phyloP scores from a whole-genome alignment of 37 sponge, comb jelly and placozoan species.

The Crambe crambe region DNA sequence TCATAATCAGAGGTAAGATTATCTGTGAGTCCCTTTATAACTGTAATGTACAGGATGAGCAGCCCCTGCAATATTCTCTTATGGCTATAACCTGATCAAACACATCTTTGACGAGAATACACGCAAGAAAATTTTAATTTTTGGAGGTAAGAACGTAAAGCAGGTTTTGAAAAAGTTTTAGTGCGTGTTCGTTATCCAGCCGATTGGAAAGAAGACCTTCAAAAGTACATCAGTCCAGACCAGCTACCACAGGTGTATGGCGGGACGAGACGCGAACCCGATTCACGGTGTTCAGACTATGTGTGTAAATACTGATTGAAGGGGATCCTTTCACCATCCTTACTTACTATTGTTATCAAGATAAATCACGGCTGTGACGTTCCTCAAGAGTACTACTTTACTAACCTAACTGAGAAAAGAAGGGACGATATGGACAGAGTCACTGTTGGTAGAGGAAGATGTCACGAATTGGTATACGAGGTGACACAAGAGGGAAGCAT shows the following conservation, averaged over 20 bases:
- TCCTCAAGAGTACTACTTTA: conserved; percentile 52
- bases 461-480: conserved; percentile 12
- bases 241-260: conserved; percentile 66
- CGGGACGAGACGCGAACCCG: conserved; percentile 74
- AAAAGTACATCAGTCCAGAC: conserved; percentile 72
- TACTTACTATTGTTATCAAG: no score
- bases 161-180: no score
- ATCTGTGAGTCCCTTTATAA: no score
- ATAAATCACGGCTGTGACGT: conserved; percentile 59
- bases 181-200: no score
- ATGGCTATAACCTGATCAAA: conserved; percentile 65
- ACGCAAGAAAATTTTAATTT: conserved; percentile 43
- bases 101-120: conserved; percentile 63
- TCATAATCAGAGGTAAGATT: conserved; percentile 58
- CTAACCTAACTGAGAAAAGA: conserved; percentile 43
- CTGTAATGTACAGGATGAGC: no score
- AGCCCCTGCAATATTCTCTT: conserved; percentile 69
- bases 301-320: no score
- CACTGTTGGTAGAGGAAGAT: conserved; percentile 41
- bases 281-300: conserved; percentile 56
- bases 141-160: no score
- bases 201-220: conserved; percentile 61
- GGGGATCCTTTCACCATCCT: no score
- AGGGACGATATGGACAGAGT: conserved; percentile 64
- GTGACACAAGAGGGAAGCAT: conserved; percentile 12